Evolutionary conservation across 2,797 vertebrate genomes (phyloP).

Genomic region (Varecia variegata): DNA sequence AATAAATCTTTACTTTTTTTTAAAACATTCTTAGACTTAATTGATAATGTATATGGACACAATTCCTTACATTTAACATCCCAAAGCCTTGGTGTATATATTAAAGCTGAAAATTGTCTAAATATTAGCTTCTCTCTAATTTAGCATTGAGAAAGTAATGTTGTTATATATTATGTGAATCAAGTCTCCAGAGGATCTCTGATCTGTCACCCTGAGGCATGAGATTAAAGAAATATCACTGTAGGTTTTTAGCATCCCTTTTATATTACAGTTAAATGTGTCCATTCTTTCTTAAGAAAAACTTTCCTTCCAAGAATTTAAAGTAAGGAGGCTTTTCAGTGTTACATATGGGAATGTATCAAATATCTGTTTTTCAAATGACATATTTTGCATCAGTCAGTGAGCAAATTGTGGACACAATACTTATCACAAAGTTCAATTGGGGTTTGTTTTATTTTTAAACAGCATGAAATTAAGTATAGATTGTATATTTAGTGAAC

Average conservation of each 20-base stretch:
- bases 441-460: slow-evolving; percentile 32
- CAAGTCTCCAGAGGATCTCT: background rate
- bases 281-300: background rate
- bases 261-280: background rate
- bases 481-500: slow-evolving; percentile 19
- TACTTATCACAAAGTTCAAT: background rate
- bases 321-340: background rate
- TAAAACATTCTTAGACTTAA: slow-evolving; percentile 3
- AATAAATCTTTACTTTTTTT: background rate
- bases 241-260: background rate
- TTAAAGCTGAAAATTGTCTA: background rate
- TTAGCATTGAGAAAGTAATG: slow-evolving; percentile 27
- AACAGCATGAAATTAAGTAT: background rate
- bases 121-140: slow-evolving; percentile 3
- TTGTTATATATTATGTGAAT: background rate
- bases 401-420: background rate
- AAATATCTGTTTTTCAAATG: slow-evolving; percentile 25
- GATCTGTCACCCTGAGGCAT: background rate
- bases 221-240: slow-evolving; percentile 10
- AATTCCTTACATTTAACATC: slow-evolving; percentile 11
- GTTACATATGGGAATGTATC: background rate
- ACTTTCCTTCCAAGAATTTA: slow-evolving; percentile 32
- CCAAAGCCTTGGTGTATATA: background rate
- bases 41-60: background rate
- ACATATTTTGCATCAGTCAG: background rate